Percentiles rank a stretch among this genome's conserved stretches.
Evolutionary conservation across 2,888 invertebrate genomes (phyloP).

Genomic region (Corbicula japonica): DNA sequence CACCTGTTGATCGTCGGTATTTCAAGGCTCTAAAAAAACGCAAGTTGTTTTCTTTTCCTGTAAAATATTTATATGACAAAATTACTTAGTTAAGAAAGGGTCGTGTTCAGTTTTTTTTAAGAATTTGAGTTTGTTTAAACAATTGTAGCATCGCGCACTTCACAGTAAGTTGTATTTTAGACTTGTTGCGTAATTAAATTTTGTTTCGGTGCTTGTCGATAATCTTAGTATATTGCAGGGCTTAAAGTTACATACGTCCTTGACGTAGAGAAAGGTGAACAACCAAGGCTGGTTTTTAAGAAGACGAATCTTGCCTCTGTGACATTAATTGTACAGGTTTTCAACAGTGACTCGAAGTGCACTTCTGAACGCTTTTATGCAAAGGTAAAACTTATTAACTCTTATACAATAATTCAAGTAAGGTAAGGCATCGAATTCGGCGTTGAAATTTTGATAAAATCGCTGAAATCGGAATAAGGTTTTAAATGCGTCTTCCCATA

Average conservation of each 20-base stretch:
- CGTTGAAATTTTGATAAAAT: background rate
- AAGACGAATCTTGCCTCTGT: background rate
- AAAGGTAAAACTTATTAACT: background rate
- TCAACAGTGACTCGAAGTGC: background rate
- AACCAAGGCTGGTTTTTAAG: constrained; percentile 27
- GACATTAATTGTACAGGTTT: background rate
- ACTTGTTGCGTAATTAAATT: background rate
- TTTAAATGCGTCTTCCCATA: background rate
- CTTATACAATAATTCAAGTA: background rate
- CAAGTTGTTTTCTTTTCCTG: too few species aligned
- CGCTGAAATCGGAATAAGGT: background rate
- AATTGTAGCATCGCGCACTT: background rate
- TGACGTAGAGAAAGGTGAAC: constrained; percentile 14
- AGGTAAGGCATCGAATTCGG: background rate
- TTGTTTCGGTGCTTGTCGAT: background rate
- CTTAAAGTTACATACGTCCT: constrained; percentile 31
- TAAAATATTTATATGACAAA: too few species aligned
- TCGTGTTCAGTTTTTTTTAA: too few species aligned
- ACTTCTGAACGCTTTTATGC: background rate
- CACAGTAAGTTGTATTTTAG: background rate
- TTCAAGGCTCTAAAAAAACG: too few species aligned
- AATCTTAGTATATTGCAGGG: constrained; percentile 7
- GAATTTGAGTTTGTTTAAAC: too few species aligned
- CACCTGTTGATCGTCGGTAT: too few species aligned
- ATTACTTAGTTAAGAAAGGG: too few species aligned